Percentiles rank a stretch among this genome's conserved stretches.
Evolutionary conservation across 2,888 invertebrate genomes (phyloP).

Genomic region (Lumbricus terrestris): DNA sequence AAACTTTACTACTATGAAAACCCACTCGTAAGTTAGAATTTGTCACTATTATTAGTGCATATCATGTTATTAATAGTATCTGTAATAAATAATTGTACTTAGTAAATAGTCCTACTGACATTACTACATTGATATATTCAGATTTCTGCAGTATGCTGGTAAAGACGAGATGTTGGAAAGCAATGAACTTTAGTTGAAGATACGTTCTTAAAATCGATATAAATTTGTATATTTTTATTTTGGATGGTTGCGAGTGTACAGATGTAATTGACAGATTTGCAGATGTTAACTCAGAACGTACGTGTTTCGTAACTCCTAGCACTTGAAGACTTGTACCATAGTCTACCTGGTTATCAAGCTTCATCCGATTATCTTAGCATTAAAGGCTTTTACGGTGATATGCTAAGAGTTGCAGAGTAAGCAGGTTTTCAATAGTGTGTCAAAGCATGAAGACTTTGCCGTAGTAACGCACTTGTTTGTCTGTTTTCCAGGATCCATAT

Average conservation of each 20-base stretch:
- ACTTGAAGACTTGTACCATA: neutral
- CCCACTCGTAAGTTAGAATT: slow-evolving; percentile 65
- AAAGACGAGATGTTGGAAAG: neutral
- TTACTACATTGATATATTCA: neutral
- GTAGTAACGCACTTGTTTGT: neutral
- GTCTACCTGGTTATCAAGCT: neutral
- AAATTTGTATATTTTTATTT: neutral
- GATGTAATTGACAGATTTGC: neutral
- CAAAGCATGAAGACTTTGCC: neutral
- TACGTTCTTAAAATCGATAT: neutral
- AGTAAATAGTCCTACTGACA: neutral
- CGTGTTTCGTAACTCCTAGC: neutral
- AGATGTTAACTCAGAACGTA: neutral
- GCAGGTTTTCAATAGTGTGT: too few relatives aligned
- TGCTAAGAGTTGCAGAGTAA: too few relatives aligned
- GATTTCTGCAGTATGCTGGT: neutral
- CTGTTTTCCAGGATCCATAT: slow-evolving; percentile 71
- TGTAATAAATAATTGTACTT: too few relatives aligned
- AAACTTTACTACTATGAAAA: slow-evolving; percentile 91
- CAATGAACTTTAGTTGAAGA: neutral
- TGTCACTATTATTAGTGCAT: neutral
- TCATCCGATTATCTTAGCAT: too few relatives aligned
- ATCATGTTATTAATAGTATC: neutral
- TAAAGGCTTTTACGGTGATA: too few relatives aligned
- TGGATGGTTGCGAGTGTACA: neutral